Percentiles rank a stretch among this genome's conserved stretches.
These are phyloP conservation scores for Drosophila rellima DNA, from an alignment of 2,888 invertebrate species.

Conservation along the genomic window DNA sequence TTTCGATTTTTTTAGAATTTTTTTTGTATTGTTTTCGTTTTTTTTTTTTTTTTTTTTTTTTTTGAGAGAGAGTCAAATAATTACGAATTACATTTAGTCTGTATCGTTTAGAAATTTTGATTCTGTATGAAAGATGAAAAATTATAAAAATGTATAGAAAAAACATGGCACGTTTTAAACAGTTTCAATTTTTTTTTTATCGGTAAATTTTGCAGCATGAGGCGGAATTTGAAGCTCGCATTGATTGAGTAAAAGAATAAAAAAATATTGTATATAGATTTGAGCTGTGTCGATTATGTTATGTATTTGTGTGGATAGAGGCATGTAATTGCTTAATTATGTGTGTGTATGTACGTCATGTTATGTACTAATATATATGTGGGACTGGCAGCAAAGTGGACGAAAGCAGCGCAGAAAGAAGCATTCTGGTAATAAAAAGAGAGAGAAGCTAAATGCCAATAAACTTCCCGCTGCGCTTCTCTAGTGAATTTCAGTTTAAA, in stretches of 20 bases:
- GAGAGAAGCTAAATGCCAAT: not conserved
- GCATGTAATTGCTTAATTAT: slow-evolving; percentile 11
- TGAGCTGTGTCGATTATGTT: slow-evolving; percentile 33
- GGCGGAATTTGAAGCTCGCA: slow-evolving; percentile 49
- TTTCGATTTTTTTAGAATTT: slow-evolving; percentile 16
- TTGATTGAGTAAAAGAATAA: slow-evolving; percentile 41
- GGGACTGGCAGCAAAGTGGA: not conserved
- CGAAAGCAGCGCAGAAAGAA: slow-evolving; percentile 1
- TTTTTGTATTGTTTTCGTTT: slow-evolving; percentile 11
- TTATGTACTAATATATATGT: slow-evolving; percentile 11
- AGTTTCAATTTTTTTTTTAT: slow-evolving; percentile 23
- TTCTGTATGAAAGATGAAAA: slow-evolving; percentile 50
- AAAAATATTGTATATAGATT: slow-evolving; percentile 39
- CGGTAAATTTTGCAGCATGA: slow-evolving; percentile 48
- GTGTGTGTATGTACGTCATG: slow-evolving; percentile 21
- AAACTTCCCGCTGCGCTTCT: not conserved
- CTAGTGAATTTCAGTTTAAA: not conserved
- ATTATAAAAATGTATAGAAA: slow-evolving; percentile 28
- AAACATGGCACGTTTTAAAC: slow-evolving; percentile 74
- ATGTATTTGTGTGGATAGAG: slow-evolving; percentile 39
- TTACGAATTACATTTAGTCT: slow-evolving; percentile 36
- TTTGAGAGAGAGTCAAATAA: slow-evolving; percentile 53
- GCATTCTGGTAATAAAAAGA: not conserved
- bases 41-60: slow-evolving; percentile 53
- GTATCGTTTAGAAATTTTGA: slow-evolving; percentile 13